A percentile compares a stretch with the other conserved stretches of the same genome.
Conservation (phyloP, 1,140 invertebrate genomes). For the Macrobrachium rosenbergii region DNA sequence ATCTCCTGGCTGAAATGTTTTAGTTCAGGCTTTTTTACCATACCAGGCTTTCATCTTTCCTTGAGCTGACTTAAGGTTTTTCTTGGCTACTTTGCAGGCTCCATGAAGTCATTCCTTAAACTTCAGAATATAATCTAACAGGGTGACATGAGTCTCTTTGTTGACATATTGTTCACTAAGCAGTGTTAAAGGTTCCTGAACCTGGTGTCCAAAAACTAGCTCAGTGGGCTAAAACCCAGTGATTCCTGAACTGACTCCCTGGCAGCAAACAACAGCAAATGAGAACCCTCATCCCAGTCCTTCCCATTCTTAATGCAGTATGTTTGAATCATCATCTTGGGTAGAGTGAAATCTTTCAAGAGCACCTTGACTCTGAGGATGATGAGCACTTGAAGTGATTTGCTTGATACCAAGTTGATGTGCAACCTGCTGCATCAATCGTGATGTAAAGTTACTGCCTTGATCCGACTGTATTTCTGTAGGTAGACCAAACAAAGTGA, state of each 20-base stretch:
- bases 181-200: constrained; percentile 9
- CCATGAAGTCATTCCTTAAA: background rate
- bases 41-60: constrained; percentile 7
- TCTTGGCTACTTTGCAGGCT: background rate
- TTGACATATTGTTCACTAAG: background rate
- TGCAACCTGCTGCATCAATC: background rate
- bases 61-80: background rate
- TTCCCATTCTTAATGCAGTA: constrained; percentile 6
- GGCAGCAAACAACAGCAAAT: constrained; percentile 7
- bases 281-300: constrained; percentile 23
- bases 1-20: background rate
- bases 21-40: background rate
- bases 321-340: background rate
- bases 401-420: constrained; percentile 11
- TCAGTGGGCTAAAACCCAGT: constrained; percentile 23
- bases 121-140: background rate
- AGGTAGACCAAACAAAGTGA: constrained; percentile 1
- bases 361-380: too few relatives aligned
- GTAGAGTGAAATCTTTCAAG: constrained; percentile 17
- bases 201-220: background rate
- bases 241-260: constrained; percentile 1
- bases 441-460: constrained; percentile 10
- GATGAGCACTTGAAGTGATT: background rate
- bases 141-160: background rate
- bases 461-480: background rate